A percentile compares a stretch with the other conserved stretches of the same genome.
phyloP scores from a whole-genome alignment of 2,888 invertebrate genomes.

The Zygogramma bicolorata region DNA sequence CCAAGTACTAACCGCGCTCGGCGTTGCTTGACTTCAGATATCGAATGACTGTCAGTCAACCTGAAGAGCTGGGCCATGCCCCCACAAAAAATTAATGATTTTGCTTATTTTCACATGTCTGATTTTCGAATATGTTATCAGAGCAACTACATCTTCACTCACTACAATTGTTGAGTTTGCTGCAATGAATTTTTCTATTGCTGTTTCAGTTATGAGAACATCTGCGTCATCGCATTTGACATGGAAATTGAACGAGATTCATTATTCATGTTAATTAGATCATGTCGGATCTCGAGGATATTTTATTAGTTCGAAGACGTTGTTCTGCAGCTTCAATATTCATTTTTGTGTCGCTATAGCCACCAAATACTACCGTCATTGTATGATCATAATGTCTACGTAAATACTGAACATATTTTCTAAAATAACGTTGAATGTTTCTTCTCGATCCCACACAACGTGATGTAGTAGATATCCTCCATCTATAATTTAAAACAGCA shows the following conservation, averaged over 20 bases:
- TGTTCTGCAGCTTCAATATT: slow-evolving; percentile 54
- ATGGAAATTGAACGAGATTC: slow-evolving; percentile 27
- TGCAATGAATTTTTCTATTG: too few species aligned
- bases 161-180: too few species aligned
- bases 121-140: too few species aligned
- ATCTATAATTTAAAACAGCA: slow-evolving; percentile 26
- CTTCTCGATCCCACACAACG: slow-evolving; percentile 30
- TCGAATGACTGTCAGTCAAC: too few species aligned
- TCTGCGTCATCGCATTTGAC: too few species aligned
- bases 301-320: slow-evolving; percentile 46
- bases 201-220: too few species aligned
- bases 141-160: not conserved
- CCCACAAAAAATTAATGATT: too few species aligned
- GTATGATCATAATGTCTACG: slow-evolving; percentile 3
- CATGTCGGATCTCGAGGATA: slow-evolving; percentile 53
- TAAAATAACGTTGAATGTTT: slow-evolving; percentile 30
- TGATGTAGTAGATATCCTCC: slow-evolving; percentile 23
- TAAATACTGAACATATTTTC: slow-evolving; percentile 31
- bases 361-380: slow-evolving; percentile 44
- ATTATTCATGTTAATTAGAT: slow-evolving; percentile 45
- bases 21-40: too few species aligned
- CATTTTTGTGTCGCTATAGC: slow-evolving; percentile 51
- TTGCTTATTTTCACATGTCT: too few species aligned
- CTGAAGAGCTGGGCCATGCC: too few species aligned
- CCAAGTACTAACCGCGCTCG: too few species aligned